Percentiles rank a stretch among this genome's conserved stretches.
phyloP scores from a whole-genome alignment of 2,797 vertebrate genomes.

The Galagoides demidoff region DNA sequence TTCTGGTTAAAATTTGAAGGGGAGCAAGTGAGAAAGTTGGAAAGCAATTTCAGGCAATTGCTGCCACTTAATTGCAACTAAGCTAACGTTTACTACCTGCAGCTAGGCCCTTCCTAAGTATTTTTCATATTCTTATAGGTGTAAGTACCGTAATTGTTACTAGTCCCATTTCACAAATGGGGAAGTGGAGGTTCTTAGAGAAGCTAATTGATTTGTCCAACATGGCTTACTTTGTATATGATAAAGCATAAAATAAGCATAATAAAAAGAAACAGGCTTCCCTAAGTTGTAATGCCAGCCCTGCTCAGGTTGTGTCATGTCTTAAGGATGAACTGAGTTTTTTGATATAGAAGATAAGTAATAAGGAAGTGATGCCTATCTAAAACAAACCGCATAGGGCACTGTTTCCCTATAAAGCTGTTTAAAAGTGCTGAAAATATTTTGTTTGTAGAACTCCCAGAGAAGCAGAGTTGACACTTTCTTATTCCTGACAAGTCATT shows the following conservation, averaged over 20 bases:
- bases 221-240: neutral
- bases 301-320: neutral
- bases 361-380: neutral
- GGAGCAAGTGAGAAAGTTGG: neutral
- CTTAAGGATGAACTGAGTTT: conserved; percentile 1
- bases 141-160: neutral
- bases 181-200: neutral
- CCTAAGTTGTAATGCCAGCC: neutral
- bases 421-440: neutral
- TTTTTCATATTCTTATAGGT: neutral
- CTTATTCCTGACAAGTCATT: neutral
- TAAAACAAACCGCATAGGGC: neutral
- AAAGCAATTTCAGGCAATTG: neutral
- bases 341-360: neutral
- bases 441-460: neutral
- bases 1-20: conserved; percentile 25
- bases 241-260: neutral
- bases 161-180: conserved; percentile 44
- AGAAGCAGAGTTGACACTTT: neutral
- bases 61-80: neutral
- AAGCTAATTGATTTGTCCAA: neutral
- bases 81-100: neutral
- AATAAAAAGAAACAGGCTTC: neutral
- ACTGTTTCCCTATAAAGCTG: neutral
- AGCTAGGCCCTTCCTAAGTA: neutral